Evolutionary conservation across 2,797 vertebrate genomes (phyloP), one percentile per base, ranked within the genome.

Genomic region (Alosa sapidissima): DNA sequence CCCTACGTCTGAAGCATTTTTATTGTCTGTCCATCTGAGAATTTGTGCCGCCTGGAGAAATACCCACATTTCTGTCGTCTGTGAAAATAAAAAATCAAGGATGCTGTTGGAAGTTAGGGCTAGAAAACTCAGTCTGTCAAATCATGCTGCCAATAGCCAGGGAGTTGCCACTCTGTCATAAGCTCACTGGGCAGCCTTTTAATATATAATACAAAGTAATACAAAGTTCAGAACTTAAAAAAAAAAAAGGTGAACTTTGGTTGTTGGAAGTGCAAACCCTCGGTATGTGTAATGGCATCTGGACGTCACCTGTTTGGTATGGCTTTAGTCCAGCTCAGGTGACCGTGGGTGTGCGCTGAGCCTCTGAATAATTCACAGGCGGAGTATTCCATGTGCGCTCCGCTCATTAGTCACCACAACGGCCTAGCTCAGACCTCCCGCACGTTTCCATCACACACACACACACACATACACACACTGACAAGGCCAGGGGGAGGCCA

Each of bases 281-380:
- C 7, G 72, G 45, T n/a, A 41, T 14, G n/a, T 11, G 78, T 48
- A 60, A 82, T 82, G 81, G 52, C 45, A 82, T 60, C 52, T 72
- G 81, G 58, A 19, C 16, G 8, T 78, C 16, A 41, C 41, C 16
- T 47, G 16, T 16, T 19, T 45, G 41, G 33, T 16, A 13, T 78
- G 72, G 41, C 6, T 21, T 2, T 8, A 11, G 28, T 14, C 5
- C 36, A 2, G 72, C 83, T 88, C 87, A 78, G 68, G 82, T 90
- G 24, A 75, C 47, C 21, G 68, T 87, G 86, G 41, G 72, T 78
- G 58, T 75, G 60, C 84, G 65, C 84, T 87, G 89, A 86, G 68
- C 60, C 82, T 7, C 52, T 85, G 52, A 86, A 90, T 90, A 86
- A 90, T 89, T 89, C 51, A 89, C 84, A 68, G 54, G 47, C 41